phyloP scores from a whole-genome alignment of 1,140 invertebrate species.

The Augochlora pura region DNA sequence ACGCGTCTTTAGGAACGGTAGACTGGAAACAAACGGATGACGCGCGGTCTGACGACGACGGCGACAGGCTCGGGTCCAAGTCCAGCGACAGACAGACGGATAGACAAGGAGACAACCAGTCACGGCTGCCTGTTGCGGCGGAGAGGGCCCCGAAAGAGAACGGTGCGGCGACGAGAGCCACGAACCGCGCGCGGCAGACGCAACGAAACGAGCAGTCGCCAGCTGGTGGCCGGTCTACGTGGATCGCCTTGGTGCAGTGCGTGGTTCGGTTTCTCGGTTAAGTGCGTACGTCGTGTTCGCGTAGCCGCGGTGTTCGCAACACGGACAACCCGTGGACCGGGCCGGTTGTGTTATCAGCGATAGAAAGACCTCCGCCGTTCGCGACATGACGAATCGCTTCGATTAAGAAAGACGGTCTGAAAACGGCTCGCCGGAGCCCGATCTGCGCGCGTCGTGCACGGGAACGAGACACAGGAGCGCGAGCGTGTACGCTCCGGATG shows the following conservation, averaged over 20 bases:
- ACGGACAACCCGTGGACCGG: too few species aligned
- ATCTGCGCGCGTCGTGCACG: not conserved
- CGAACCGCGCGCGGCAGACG: not conserved
- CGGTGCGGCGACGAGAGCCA: not conserved
- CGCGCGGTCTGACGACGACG: not conserved
- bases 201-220: constrained; percentile 63
- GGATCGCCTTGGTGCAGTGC: not conserved
- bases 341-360: too few species aligned
- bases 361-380: too few species aligned
- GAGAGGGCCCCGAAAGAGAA: constrained; percentile 41
- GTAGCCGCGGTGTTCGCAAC: too few species aligned
- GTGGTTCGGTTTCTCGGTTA: not conserved
- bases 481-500: constrained; percentile 5
- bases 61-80: constrained; percentile 27
- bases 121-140: constrained; percentile 17
- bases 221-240: constrained; percentile 66
- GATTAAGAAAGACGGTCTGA: not conserved
- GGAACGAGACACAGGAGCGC: not conserved
- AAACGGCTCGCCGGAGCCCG: not conserved
- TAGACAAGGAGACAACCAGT: constrained; percentile 4
- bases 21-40: not conserved
- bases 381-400: too few species aligned
- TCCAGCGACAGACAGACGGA: constrained; percentile 18
- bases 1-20: not conserved
- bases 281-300: not conserved